phyloP scores from a whole-genome alignment of 2,113 vertebrate genomes.

The Garra rufa region DNA sequence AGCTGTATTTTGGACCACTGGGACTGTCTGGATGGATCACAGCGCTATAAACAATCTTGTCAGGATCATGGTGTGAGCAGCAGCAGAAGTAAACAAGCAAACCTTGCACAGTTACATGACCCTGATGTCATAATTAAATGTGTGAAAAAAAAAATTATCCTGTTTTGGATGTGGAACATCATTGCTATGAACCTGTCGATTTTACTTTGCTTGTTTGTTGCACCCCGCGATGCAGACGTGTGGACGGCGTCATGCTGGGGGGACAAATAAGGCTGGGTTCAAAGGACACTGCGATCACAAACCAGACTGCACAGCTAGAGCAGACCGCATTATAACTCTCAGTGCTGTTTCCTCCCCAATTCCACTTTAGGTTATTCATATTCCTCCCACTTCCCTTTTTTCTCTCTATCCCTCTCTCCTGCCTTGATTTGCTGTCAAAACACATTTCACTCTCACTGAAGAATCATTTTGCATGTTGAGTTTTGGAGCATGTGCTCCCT shows the following conservation, averaged over 20 bases:
- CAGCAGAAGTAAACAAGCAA: background rate
- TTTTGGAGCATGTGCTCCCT: slow-evolving; percentile 14
- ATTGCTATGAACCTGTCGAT: background rate
- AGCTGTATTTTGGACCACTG: background rate
- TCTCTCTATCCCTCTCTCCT: background rate
- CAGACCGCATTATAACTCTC: background rate
- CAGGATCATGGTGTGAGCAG: background rate
- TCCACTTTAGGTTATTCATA: background rate
- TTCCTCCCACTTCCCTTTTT: slow-evolving; percentile 2
- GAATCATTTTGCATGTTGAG: slow-evolving; percentile 34
- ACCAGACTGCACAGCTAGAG: background rate
- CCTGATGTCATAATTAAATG: background rate
- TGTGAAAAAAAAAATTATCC: background rate
- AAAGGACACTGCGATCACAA: background rate
- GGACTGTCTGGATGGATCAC: background rate
- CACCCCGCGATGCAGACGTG: background rate
- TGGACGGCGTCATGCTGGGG: background rate
- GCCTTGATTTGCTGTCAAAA: slow-evolving; percentile 35
- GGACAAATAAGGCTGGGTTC: background rate
- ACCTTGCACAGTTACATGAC: too few relatives aligned
- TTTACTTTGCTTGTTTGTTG: background rate
- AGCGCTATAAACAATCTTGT: background rate
- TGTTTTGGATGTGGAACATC: background rate
- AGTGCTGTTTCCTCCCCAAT: background rate
- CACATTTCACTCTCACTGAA: slow-evolving; percentile 28